Evolutionary conservation across 37 sponge, comb jelly and placozoan species (phyloP).

Genomic region (Crambe crambe): DNA sequence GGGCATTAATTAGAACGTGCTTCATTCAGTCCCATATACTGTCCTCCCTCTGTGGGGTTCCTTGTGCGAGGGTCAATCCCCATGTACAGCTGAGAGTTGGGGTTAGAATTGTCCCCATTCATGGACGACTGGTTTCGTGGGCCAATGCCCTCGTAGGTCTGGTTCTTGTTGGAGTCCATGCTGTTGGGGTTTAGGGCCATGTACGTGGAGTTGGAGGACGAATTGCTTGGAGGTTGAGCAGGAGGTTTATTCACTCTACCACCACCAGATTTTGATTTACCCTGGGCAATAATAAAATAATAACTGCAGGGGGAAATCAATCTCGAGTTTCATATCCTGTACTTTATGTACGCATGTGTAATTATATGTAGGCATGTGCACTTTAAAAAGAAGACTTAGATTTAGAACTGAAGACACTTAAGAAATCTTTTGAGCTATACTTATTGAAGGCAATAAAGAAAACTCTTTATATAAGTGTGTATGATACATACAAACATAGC

Average conservation of each 20-base stretch:
- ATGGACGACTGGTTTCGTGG: not conserved
- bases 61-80: conserved; percentile 19
- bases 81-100: conserved; percentile 19
- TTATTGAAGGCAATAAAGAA: too few relatives aligned
- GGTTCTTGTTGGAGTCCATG: not conserved
- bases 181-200: conserved; percentile 8
- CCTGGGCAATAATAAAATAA: not conserved
- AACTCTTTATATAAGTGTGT: too few relatives aligned
- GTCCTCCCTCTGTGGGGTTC: not conserved
- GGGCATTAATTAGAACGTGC: conserved; percentile 11
- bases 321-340: too few relatives aligned
- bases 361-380: too few relatives aligned
- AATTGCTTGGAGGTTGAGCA: not conserved
- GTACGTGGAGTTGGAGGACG: conserved; percentile 3
- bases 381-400: too few relatives aligned
- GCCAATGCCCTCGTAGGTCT: not conserved
- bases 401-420: too few relatives aligned
- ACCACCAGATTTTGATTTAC: not conserved
- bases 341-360: too few relatives aligned
- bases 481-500: too few relatives aligned
- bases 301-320: not conserved
- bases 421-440: too few relatives aligned
- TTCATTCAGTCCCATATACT: conserved; percentile 33
- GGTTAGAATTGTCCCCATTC: not conserved
- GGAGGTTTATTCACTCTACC: not conserved